phyloP scores from a whole-genome alignment of 30 jellyfish, hydroid and myxozoan species.

The Pelagia noctiluca region DNA sequence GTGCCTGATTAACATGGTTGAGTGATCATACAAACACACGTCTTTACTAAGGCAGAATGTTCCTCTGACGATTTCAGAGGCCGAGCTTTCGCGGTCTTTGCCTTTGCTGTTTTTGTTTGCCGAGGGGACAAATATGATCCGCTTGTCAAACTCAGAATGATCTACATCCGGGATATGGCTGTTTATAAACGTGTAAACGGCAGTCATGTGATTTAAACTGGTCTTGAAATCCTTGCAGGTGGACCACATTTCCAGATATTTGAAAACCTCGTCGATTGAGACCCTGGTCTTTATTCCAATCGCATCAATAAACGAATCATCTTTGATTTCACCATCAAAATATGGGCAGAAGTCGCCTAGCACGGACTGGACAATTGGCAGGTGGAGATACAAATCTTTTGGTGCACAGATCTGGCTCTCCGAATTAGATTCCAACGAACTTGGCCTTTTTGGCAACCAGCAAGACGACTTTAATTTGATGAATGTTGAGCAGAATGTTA shows the following conservation, averaged over 20 bases:
- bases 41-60: conserved; percentile 55
- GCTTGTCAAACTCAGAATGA: conserved; percentile 47
- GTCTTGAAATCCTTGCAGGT: conserved; percentile 58
- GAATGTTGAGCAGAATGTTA: conserved; percentile 40
- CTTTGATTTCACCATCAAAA: conserved; percentile 18
- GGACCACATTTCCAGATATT: conserved; percentile 65
- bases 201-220: conserved; percentile 65
- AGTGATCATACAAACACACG: conserved; percentile 79
- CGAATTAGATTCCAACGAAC: neutral
- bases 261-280: conserved; percentile 41
- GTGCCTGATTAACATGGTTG: conserved; percentile 49
- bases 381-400: conserved; percentile 34
- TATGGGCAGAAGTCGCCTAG: conserved; percentile 46
- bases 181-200: conserved; percentile 53
- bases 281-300: conserved; percentile 51
- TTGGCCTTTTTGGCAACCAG: conserved; percentile 48
- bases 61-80: conserved; percentile 24
- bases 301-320: conserved; percentile 23
- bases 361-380: conserved; percentile 9
- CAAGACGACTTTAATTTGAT: conserved; percentile 20
- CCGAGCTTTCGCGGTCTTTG: neutral
- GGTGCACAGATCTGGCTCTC: conserved; percentile 45
- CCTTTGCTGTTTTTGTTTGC: no score
- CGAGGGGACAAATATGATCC: conserved; percentile 55
- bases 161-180: conserved; percentile 14